These are phyloP conservation scores for Castor canadensis DNA, from an alignment of 2,113 vertebrate genomes.

Conservation along the genomic window DNA sequence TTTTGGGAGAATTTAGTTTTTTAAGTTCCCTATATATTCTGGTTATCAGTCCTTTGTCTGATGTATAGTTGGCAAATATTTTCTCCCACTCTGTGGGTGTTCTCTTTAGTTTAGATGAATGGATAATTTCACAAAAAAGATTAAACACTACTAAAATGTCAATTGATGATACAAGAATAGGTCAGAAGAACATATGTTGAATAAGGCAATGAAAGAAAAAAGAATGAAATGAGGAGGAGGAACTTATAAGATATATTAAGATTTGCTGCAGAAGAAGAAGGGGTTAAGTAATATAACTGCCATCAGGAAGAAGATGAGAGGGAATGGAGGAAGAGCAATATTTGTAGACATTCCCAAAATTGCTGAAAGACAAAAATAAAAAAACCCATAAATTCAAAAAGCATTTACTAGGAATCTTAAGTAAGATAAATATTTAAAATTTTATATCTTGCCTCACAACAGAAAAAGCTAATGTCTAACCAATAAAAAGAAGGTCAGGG, in stretches of 20 bases:
- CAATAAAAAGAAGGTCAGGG: accelerated
- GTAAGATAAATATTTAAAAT: background rate
- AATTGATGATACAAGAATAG: background rate
- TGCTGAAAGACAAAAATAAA: background rate
- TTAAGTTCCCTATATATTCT: too few relatives aligned
- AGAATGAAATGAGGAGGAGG: background rate
- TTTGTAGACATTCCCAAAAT: background rate
- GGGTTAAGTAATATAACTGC: background rate
- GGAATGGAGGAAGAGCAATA: background rate
- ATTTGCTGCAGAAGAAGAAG: background rate
- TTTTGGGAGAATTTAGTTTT: too few relatives aligned
- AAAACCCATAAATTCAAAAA: background rate
- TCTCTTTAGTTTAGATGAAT: too few relatives aligned
- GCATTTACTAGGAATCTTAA: slow-evolving; percentile 14
- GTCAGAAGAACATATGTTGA: slow-evolving; percentile 39
- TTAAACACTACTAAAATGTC: slow-evolving; percentile 34
- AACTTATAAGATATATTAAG: background rate
- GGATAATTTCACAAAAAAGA: background rate
- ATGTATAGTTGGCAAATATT: too few relatives aligned
- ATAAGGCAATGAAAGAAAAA: slow-evolving; percentile 17
- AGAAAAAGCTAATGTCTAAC: background rate
- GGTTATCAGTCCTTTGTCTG: too few relatives aligned
- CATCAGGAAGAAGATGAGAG: background rate
- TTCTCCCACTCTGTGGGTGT: too few relatives aligned
- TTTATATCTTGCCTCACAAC: background rate